Evolutionary conservation across 2,113 vertebrate species (phyloP).

Genomic region (Anarhynchus alexandrinus): DNA sequence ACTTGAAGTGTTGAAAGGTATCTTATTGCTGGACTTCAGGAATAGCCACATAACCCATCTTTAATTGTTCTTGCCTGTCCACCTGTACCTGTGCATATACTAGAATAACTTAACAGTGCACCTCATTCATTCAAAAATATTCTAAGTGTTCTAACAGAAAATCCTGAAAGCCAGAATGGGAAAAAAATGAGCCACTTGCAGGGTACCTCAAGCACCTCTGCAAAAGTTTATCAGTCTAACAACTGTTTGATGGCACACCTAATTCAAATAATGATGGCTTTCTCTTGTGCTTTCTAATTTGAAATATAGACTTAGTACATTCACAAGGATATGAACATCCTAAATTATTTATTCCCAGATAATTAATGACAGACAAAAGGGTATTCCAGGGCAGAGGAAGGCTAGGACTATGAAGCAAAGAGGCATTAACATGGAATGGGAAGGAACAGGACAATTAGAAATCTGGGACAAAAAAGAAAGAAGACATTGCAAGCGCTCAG

Average conservation of each 20-base stretch:
- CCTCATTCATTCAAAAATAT: constrained; percentile 3
- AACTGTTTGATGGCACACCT: background rate
- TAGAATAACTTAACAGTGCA: background rate
- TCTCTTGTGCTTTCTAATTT: background rate
- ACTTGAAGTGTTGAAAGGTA: background rate
- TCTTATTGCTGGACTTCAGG: background rate
- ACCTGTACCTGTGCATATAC: background rate
- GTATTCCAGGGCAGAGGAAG: background rate
- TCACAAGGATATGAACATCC: background rate
- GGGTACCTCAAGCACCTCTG: background rate
- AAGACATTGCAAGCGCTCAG: background rate
- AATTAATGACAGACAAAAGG: background rate
- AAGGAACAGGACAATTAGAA: background rate
- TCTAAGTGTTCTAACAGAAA: background rate
- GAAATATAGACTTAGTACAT: background rate
- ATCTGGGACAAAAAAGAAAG: background rate
- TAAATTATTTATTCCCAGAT: background rate
- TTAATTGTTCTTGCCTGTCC: background rate
- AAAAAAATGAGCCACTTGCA: background rate
- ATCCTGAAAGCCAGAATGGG: background rate
- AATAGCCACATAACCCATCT: background rate
- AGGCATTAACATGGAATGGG: background rate
- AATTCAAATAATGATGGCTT: background rate
- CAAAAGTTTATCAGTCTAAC: background rate
- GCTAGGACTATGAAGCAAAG: background rate